Evolutionary conservation across 23 tunicate genomes (phyloP), one percentile per base, ranked within the genome.

Genomic region (Aplidium turbinatum): DNA sequence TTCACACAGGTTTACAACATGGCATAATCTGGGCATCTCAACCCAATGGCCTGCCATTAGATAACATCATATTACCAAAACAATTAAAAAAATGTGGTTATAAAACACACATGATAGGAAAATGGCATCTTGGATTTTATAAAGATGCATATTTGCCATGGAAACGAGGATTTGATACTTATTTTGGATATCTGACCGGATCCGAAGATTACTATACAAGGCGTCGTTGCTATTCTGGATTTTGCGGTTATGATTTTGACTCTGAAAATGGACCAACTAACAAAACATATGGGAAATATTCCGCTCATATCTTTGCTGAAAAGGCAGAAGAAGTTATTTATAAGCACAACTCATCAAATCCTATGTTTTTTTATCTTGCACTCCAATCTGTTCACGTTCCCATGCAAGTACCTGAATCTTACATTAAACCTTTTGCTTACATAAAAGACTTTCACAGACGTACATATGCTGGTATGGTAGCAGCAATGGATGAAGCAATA

Each of bases 1-100:
- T 91, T 24, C 97, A 91, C 60, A 91, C 97, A 5, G 97, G 97
- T 3, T 58, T 91, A 36, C 97, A 86, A 45, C 93, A 86, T 72
- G 60, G 64, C 38, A 75, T 79, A 18, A 86, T 86, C 28, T 38
- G 78, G 28, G 81, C 93, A 38, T 71, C 30, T 31, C 85, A 86
- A 42, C 85, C 76, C 25, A 79, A 79, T 51, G 93, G 82, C 16
- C 80, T 86, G 18, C 93, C 85, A 3, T 28, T 86, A 4, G 72
- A 86, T 11, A 86, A 86, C 64, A 86, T 78, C 13, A 31, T 86
- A n/a, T 64, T 86, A 47, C 93, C 93, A 11, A 76, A 86, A 50
- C 93, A 86, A 36, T 39, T 91, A 18, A 70, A 46, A 47, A 42
- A 82, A 5, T 88, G 96, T 61, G 96, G 96, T 30, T 88, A 82